Base-by-base conservation (phyloP, 2,113 vertebrate genomes). In the Ageneiosus marmoratus region DNA sequence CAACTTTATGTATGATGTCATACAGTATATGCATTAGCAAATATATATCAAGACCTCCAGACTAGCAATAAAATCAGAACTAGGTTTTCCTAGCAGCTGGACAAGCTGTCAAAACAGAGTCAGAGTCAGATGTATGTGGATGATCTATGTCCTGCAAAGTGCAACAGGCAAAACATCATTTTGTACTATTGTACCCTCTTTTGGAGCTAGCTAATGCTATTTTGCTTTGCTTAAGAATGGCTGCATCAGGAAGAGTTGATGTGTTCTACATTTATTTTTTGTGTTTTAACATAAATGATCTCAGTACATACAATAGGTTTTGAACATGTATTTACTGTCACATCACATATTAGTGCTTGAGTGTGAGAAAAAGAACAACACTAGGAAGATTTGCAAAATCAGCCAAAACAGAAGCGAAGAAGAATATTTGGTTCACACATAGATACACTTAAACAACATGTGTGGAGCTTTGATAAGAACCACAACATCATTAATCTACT, bases 381-480 rank as follows among this genome's bases (percentile, higher is more conserved):
- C 1, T 3, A 70, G 50, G 22, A 51, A 18, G n/a, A 32, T 32
- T 74, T 74, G 72, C 50, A 70, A 18, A 34, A 67, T 53, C 44
- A 41, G 65, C 51, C 24, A 32, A 62, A 41, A 34, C 11, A 51
- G 44, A 74, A 62, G 80, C 29, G 7, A 62, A 18, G 8, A 46
- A n/a, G 27, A 48, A 50, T 75, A 50, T 32, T 27, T n/a, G 55
- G 9, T 51, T 76, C 37, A 50, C 27, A 75, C 55, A 50, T 13
- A 41, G 16, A 73, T 51, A 53, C 60, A 67, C 58, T 56, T 50
- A 74, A 27, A 44, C 58, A 55, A 11, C 69, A 37, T 60, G 80
- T 82, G 80, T 41, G 27, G 41, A 60, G 80, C 69, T 75, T 75
- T 53, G 81, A 82, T 82, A 73, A 73, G 51, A 46, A 76, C 60